phyloP scores from a whole-genome alignment of 2,113 vertebrate genomes.

The human region DNA sequence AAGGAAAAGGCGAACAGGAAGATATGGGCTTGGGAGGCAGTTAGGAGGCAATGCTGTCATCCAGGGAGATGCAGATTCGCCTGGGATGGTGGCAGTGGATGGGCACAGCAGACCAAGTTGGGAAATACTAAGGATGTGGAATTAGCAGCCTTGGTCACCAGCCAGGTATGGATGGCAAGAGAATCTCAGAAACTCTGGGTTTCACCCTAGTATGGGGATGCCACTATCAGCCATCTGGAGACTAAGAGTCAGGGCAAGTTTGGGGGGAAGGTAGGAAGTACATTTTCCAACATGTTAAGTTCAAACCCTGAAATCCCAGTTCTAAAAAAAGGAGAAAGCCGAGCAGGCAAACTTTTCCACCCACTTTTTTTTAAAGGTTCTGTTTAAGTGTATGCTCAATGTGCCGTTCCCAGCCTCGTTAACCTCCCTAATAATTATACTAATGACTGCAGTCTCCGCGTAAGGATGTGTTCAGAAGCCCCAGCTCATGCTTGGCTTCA shows the following conservation, averaged over 20 bases:
- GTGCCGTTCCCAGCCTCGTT: slow-evolving; percentile 54
- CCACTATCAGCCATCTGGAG: neutral
- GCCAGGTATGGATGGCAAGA: neutral
- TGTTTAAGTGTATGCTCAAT: slow-evolving; percentile 38
- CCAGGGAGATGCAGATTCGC: neutral
- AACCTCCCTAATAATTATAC: slow-evolving; percentile 64
- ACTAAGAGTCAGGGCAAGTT: neutral
- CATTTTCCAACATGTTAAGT: neutral
- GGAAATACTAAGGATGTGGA: fast-evolving
- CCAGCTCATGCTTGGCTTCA: neutral
- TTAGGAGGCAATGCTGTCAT: neutral
- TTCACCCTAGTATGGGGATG: neutral
- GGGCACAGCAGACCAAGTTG: neutral
- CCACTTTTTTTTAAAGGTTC: slow-evolving; percentile 43
- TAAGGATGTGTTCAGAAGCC: neutral
- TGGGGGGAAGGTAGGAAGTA: fast-evolving
- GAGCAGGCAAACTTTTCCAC: slow-evolving; percentile 29
- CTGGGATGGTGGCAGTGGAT: neutral
- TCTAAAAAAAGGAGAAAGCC: neutral
- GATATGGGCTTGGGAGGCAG: neutral
- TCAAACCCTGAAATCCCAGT: neutral
- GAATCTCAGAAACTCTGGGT: neutral
- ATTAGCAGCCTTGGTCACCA: neutral
- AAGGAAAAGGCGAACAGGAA: neutral
- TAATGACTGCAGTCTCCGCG: slow-evolving; percentile 10